Evolutionary conservation across 2,888 invertebrate species (phyloP).

Genomic region (Ferrisia virgata): DNA sequence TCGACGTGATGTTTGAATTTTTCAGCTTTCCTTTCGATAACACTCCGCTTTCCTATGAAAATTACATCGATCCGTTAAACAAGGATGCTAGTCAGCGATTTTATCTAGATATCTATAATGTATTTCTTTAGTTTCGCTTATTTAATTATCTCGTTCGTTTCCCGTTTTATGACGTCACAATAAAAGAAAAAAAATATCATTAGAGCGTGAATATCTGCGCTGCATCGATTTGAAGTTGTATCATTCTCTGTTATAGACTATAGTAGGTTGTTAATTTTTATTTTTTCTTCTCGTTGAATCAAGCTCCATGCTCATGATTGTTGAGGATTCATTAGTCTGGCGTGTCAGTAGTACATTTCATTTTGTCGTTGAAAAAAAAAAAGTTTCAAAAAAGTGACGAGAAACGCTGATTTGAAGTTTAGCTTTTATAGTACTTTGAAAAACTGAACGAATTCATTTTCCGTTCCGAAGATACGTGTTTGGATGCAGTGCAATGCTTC

Average conservation of each 20-base stretch:
- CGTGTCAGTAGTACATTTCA: too few species aligned
- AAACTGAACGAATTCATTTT: neutral
- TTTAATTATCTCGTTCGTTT: neutral
- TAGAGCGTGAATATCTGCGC: neutral
- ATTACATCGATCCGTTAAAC: neutral
- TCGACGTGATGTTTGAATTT: neutral
- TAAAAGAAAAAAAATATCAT: neutral
- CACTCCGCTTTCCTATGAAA: neutral
- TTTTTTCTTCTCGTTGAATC: neutral
- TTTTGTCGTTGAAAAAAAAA: too few species aligned
- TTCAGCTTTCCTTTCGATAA: neutral
- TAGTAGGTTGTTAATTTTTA: neutral
- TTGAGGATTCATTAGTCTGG: neutral
- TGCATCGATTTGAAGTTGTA: neutral
- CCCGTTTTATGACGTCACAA: neutral
- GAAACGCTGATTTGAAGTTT: too few species aligned
- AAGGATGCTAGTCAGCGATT: neutral
- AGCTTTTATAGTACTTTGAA: too few species aligned
- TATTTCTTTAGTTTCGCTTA: neutral
- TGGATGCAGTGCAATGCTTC: too few species aligned
- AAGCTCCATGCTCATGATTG: neutral
- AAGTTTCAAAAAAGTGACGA: too few species aligned
- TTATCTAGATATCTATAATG: neutral
- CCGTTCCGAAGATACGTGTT: neutral
- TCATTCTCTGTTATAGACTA: neutral